These are phyloP conservation scores for Enteromius treurensis DNA, from an alignment of 2,797 vertebrate species.

Conservation along the genomic window DNA sequence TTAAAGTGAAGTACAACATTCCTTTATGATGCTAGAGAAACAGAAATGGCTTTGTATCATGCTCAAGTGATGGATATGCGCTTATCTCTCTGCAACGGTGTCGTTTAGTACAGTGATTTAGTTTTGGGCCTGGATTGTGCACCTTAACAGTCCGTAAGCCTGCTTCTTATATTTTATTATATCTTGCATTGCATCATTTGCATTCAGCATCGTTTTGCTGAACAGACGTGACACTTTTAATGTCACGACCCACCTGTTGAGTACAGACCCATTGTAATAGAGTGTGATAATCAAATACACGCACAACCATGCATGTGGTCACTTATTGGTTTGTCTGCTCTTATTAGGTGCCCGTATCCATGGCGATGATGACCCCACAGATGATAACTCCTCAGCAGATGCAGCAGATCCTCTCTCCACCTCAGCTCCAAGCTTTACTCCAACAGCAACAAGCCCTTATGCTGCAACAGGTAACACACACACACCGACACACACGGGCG, in stretches of 20 bases:
- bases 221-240: background rate
- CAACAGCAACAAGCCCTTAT: conserved; percentile 98
- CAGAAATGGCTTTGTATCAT: conserved; percentile 27
- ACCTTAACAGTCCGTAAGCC: background rate
- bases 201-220: background rate
- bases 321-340: background rate
- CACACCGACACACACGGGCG: conserved; percentile 34
- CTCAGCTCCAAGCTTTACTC: conserved; percentile 94
- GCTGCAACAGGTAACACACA: conserved; percentile 91
- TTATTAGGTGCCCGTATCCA: conserved; percentile 90
- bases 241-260: background rate
- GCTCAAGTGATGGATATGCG: conserved; percentile 7
- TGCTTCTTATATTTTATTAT: background rate
- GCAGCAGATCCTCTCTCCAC: conserved; percentile 97
- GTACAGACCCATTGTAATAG: background rate
- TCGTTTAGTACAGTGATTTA: background rate
- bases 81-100: background rate
- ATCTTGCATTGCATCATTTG: background rate
- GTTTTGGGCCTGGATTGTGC: background rate
- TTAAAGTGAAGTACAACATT: conserved; percentile 39
- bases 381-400: conserved; percentile 98
- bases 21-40: conserved; percentile 39
- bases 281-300: background rate
- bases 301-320: background rate
- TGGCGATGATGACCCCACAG: conserved; percentile 99